Base-by-base conservation (phyloP, 2,888 invertebrate genomes). In the Opisthograptis luteolata region DNA sequence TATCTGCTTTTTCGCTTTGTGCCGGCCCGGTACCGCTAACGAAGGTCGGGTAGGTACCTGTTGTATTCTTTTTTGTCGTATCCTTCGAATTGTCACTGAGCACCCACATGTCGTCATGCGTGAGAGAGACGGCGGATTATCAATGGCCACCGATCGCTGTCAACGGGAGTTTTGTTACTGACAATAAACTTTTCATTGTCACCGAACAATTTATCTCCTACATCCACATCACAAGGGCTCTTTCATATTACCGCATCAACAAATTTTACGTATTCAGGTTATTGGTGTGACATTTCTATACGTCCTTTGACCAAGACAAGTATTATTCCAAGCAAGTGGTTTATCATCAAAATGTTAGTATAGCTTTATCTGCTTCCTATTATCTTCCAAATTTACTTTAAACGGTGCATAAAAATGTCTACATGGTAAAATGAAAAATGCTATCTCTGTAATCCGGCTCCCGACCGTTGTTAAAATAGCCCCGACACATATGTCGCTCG, bases 121-220 rank as follows among this genome's bases (percentile, higher is more conserved):
- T 79, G 73, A 62, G 55, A 42, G 76, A 79, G 81, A 84, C 81
- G 76, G 74, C 62, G 60, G 67, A 72, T 86, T 84, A 88, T 86
- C 83, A 84, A 86, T 82, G 81, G 80, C 84, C 84, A 82, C 81
- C 73, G 83, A 78, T 74, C 71, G 70, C 79, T 83, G 80, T 82
- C 81, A 80, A 73, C 76, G 72, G 69, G 70, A 70, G 70, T 74
- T 76, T 73, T 69, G 73, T 73, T 73, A 76, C 73, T 70, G 64
- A 59, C 53, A 54, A 62, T 59, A 62, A 68, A 69, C 68, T 64
- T 58, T 60, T 60, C 61, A 70, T 60, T 67, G 73, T 70, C 67
- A 64, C 53, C 58, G 44, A 58, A 52, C 55, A 58, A 52, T 60
- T 50, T 58, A 59, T 59, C 55, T 57, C 40, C 20, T 57, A 37